These are phyloP conservation scores for Micronisus gabar DNA, from an alignment of 2,113 vertebrate species.

Conservation along the genomic window DNA sequence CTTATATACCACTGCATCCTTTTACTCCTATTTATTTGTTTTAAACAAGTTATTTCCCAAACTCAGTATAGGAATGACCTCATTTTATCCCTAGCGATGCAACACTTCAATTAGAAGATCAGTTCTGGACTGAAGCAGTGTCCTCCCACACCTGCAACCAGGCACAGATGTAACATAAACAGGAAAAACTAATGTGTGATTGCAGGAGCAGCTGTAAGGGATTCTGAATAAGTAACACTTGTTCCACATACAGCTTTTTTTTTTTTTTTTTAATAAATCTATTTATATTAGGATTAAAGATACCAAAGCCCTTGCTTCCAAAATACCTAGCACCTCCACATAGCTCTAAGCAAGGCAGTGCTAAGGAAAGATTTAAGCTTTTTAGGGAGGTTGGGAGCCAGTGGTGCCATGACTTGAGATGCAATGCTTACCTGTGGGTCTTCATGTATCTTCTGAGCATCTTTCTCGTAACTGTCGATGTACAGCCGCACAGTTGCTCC, in stretches of 20 bases:
- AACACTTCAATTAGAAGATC: neutral
- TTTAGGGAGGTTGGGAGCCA: neutral
- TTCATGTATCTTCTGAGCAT: slow-evolving; percentile 85
- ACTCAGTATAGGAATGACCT: neutral
- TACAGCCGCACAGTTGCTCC: slow-evolving; percentile 94
- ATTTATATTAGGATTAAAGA: neutral
- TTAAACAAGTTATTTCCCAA: neutral
- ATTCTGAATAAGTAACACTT: neutral
- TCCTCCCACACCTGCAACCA: neutral
- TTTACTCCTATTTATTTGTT: neutral
- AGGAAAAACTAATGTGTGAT: neutral
- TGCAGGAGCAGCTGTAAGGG: neutral
- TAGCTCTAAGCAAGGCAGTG: neutral
- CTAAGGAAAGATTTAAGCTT: neutral
- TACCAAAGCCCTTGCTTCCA: neutral
- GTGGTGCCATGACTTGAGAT: rapidly evolving
- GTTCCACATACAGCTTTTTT: neutral
- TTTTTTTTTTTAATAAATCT: neutral
- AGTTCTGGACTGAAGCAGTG: neutral
- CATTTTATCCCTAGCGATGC: neutral
- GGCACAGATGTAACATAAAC: neutral
- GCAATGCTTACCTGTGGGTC: slow-evolving; percentile 86
- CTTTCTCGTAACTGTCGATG: slow-evolving; percentile 98
- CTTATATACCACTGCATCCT: neutral
- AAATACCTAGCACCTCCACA: neutral